Evolutionary conservation across 2,113 vertebrate species (phyloP), one percentile per base, ranked within the genome.

Genomic region (Cygnus atratus): DNA sequence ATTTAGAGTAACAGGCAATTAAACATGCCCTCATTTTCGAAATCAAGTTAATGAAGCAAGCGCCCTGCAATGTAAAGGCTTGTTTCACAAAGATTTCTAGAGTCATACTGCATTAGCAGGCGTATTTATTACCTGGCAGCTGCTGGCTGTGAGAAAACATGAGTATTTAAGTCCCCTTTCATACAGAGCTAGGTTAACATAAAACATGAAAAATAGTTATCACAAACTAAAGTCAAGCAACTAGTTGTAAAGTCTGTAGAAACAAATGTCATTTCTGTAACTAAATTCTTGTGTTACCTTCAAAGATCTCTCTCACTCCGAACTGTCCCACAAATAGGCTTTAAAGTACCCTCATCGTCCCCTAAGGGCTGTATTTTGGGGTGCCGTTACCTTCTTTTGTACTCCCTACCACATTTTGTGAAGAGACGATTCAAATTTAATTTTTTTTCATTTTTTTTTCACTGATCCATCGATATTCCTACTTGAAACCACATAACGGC

Each of bases 21-120:
- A 87, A 94, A 93, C 81, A 87, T 78, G 41, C 28, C 37, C 58
- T 90, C 77, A 82, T 90, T 93, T 95, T 63, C 37, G 73, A 43
- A 91, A 46, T 11, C 54, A 26, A 85, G 88, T 55, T 78, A 96
- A 90, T 2, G 41, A 94, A 63, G 79, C 25, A 0, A 85, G 86
- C 31, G 10, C 59, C 0, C 0, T 41, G 59, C 31, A 4, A 11
- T 3, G n/a, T 41, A 80, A 90, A 41, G 46, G 52, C 14, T 93
- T 67, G 55, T 63, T 92, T 50, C 84, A 84, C 80, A 84, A 77
- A 66, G 28, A 63, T 21, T 87, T 52, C 72, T 68, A 37, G 39
- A 90, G 68, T 46, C 86, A 90, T 41, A 3, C 28, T 83, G 55
- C 77, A 80, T 54, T 61, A 90, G 59, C 78, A 84, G 63, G 43